Evolutionary conservation across 2,797 vertebrate species (phyloP).

Genomic region (Acestrorhynchus altus): DNA sequence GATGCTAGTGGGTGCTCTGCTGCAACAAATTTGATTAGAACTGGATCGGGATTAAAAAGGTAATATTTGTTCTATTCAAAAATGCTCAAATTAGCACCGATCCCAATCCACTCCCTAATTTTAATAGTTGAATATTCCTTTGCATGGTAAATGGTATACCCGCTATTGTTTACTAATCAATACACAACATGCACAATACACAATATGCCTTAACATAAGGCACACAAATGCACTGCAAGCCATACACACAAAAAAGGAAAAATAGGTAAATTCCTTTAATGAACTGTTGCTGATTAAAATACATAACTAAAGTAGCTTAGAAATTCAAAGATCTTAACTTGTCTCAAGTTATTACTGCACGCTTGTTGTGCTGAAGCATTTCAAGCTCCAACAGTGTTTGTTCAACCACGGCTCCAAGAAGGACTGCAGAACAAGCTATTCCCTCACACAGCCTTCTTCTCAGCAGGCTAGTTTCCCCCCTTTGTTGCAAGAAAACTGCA

Average conservation of each 20-base stretch:
- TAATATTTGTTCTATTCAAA: no score
- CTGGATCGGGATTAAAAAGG: no score
- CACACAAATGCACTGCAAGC: no score
- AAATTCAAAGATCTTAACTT: background rate
- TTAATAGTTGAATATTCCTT: no score
- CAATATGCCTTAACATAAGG: no score
- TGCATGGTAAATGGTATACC: no score
- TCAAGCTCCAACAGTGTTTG: background rate
- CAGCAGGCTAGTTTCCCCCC: background rate
- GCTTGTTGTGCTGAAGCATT: background rate
- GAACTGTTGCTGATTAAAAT: background rate
- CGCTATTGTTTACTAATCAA: no score
- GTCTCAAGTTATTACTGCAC: background rate
- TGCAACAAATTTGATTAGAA: no score
- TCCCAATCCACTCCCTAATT: no score
- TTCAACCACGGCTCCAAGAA: slow-evolving; percentile 7
- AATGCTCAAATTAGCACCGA: no score
- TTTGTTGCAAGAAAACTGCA: slow-evolving; percentile 7
- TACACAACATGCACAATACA: no score
- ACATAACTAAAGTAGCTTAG: background rate
- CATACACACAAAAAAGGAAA: background rate
- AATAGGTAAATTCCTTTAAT: background rate
- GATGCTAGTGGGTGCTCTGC: no score
- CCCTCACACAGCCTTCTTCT: slow-evolving; percentile 9
- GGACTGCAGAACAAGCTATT: slow-evolving; percentile 2